These are phyloP conservation scores for Manduca sexta DNA, from an alignment of 1,140 invertebrate species.

Conservation along the genomic window DNA sequence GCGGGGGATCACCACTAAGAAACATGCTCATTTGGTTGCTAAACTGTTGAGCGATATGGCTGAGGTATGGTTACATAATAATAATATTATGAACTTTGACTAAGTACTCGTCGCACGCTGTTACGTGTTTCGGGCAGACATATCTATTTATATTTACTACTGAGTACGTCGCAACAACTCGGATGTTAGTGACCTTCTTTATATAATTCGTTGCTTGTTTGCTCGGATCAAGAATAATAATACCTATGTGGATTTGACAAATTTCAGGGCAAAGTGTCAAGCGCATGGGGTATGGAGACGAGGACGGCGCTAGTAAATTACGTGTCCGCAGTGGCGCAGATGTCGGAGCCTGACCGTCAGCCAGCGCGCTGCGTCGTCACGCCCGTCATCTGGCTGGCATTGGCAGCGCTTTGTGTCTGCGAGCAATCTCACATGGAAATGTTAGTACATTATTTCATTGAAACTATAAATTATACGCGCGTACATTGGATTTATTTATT, in stretches of 20 bases:
- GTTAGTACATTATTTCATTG: constrained; percentile 39
- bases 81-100: background rate
- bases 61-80: constrained; percentile 73
- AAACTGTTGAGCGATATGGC: constrained; percentile 93
- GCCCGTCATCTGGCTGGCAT: constrained; percentile 91
- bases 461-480: too few species aligned
- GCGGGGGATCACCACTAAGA: constrained; percentile 85
- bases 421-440: constrained; percentile 93
- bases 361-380: constrained; percentile 85
- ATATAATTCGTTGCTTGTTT: background rate
- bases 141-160: background rate
- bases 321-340: constrained; percentile 87
- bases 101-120: background rate
- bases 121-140: background rate
- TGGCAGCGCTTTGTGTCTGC: constrained; percentile 94
- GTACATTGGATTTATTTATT: too few species aligned
- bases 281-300: constrained; percentile 89
- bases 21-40: constrained; percentile 91
- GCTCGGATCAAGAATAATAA: too few species aligned
- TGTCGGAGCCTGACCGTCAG: constrained; percentile 83
- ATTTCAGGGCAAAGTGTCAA: constrained; percentile 86
- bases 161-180: background rate
- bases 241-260: background rate
- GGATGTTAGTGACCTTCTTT: background rate
- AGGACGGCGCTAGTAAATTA: constrained; percentile 94